phyloP scores from a whole-genome alignment of 1,140 invertebrate genomes.

The Ceratoteleas bidentatus region DNA sequence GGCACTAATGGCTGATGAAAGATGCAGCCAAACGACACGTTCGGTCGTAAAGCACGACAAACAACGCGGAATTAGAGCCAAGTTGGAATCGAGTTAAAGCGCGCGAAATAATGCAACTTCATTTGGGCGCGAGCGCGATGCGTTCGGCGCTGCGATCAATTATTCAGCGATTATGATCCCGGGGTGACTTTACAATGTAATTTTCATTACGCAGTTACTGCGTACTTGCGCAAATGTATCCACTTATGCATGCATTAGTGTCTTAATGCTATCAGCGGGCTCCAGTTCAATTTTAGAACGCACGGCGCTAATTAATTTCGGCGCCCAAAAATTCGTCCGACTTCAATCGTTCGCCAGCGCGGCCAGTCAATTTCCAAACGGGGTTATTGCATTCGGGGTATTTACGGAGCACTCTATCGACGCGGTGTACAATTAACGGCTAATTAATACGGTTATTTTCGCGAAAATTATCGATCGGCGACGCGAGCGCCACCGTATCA shows the following conservation, averaged over 20 bases:
- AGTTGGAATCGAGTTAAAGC: constrained; percentile 53
- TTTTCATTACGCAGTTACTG: constrained; percentile 50
- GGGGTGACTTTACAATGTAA: constrained; percentile 49
- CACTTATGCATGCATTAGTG: constrained; percentile 31
- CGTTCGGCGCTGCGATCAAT: constrained; percentile 28
- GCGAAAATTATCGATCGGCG: background rate
- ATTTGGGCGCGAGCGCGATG: constrained; percentile 30
- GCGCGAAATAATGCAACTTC: constrained; percentile 57
- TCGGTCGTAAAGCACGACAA: constrained; percentile 15
- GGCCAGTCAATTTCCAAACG: constrained; percentile 8
- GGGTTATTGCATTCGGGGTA: constrained; percentile 14
- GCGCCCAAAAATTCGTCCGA: background rate
- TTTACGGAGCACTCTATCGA: constrained; percentile 7
- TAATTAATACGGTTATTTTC: constrained; percentile 35
- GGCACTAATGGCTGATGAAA: constrained; percentile 19
- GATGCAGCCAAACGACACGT: constrained; percentile 25
- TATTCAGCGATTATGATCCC: constrained; percentile 55
- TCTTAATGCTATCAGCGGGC: constrained; percentile 30
- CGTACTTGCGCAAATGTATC: constrained; percentile 26
- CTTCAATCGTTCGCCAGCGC: background rate
- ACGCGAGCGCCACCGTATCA: too few relatives aligned
- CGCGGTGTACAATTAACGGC: constrained; percentile 5
- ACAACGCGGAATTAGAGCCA: constrained; percentile 22
- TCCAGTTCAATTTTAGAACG: constrained; percentile 9
- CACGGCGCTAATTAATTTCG: constrained; percentile 6